phyloP scores from a whole-genome alignment of 2,888 invertebrate genomes.

The Dendrolimus pini region DNA sequence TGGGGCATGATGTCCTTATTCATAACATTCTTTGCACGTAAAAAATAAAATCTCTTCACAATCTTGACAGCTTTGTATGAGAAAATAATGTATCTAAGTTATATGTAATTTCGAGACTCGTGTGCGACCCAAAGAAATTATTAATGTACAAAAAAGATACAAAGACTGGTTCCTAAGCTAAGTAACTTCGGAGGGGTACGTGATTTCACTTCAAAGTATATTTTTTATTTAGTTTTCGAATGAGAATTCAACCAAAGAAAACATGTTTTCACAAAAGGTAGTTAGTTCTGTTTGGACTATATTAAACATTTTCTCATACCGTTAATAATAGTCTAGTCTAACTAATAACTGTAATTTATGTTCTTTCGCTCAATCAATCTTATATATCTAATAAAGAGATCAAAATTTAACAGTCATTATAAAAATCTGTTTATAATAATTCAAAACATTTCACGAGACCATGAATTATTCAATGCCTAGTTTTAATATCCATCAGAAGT shows the following conservation, averaged over 20 bases:
- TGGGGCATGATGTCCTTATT: conserved; percentile 41
- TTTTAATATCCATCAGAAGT: no score
- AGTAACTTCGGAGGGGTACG: conserved; percentile 51
- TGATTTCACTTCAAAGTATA: conserved; percentile 56
- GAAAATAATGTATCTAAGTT: conserved; percentile 52
- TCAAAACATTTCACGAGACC: no score
- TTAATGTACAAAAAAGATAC: conserved; percentile 60
- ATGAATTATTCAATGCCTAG: no score
- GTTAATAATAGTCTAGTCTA: conserved; percentile 26
- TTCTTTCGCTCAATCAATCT: no score
- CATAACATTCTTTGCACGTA: conserved; percentile 63
- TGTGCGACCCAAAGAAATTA: conserved; percentile 52
- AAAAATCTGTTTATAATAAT: no score
- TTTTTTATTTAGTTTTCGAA: conserved; percentile 40
- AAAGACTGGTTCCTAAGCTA: conserved; percentile 48
- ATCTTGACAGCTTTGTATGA: conserved; percentile 54
- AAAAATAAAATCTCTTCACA: conserved; percentile 57
- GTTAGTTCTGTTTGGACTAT: conserved; percentile 32
- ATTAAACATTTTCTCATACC: conserved; percentile 31
- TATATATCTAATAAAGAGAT: no score
- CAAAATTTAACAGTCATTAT: no score
- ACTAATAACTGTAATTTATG: no score
- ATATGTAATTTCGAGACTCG: conserved; percentile 44
- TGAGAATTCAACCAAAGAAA: conserved; percentile 44
- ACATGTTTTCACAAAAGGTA: conserved; percentile 32